Base-by-base conservation (phyloP, 2,888 invertebrate genomes). In the Onthophagus sagittarius region DNA sequence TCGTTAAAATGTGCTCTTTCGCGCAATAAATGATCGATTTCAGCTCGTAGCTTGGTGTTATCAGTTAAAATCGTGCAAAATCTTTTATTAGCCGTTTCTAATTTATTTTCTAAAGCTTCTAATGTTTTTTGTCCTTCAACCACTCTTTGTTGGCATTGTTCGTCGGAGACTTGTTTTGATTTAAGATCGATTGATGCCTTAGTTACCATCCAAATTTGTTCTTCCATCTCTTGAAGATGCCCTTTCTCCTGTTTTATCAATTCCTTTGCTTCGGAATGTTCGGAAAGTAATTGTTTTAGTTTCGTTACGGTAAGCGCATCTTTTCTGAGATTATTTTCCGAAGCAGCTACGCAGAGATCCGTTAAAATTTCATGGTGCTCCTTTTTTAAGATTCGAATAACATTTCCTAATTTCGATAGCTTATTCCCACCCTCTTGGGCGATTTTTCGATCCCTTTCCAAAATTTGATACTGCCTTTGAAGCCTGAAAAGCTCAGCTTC, bases 1-100 rank as follows among this genome's bases (percentile, higher is more conserved):
- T 89, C 87, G 83, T 96, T 96, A 85, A 96, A 97, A 79, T 92
- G 91, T 23, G 91, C 89, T 33, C 97, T 89, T 84, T 96, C 96
- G 75, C 93, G 91, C 0, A 97, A 84, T 78, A 96, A 88, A 77
- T 93, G 90, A 81, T 96, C 93, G 70, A 97, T 96, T 79, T 94
- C 92, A 9, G 91, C 88, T 23, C 96, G 86, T 80, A 95, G 87
- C 78, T 88, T 88, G 72, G 89, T 88, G 83, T 95, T 96, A 75
- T 92, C 91, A 1, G 92, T 89, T 75, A 94, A 88, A 15, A 93
- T 90, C 2, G 89, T 87, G 83, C 94, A 93, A 83, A 93, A 94
- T 80, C 91, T 91, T 82, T 92, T 92, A 80, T 92, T 92, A 0
- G 91, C 91, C 0, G 93, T 92, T 81, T 94, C 93, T 31, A 93